phyloP scores from a whole-genome alignment of 2,888 invertebrate genomes.

The Lysandra coridon region DNA sequence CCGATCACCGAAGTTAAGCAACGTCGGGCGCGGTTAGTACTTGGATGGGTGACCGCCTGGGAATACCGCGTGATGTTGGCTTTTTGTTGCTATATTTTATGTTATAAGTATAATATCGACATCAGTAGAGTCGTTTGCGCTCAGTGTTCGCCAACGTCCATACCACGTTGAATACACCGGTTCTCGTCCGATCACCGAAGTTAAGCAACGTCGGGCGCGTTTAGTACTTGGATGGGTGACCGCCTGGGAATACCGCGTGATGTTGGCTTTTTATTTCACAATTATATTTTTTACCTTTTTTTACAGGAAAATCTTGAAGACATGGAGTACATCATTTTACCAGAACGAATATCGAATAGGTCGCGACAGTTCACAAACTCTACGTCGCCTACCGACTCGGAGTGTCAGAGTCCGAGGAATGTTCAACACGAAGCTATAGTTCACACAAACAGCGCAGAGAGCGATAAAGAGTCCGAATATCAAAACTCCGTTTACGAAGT shows the following conservation, averaged over 20 bases:
- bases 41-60: slow-evolving; percentile 36
- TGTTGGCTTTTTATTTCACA: slow-evolving; percentile 51
- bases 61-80: no score
- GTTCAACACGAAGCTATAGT: slow-evolving; percentile 57
- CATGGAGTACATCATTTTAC: slow-evolving; percentile 68
- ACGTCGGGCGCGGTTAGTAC: slow-evolving; percentile 59
- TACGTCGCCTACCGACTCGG: slow-evolving; percentile 65
- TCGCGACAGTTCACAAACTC: slow-evolving; percentile 40
- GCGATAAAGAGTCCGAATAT: slow-evolving; percentile 58
- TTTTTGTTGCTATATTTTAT: no score
- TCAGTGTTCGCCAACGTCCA: slow-evolving; percentile 37
- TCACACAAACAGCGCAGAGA: slow-evolving; percentile 59
- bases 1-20: slow-evolving; percentile 76
- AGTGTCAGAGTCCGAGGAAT: slow-evolving; percentile 56
- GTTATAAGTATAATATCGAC: no score
- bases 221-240: slow-evolving; percentile 64
- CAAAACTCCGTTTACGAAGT: slow-evolving; percentile 64
- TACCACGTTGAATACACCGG: slow-evolving; percentile 40
- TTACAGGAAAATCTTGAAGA: slow-evolving; percentile 62
- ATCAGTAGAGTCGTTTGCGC: no score
- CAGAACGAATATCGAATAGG: slow-evolving; percentile 57
- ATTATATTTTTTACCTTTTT: background rate
- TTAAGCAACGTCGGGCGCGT: slow-evolving; percentile 72
- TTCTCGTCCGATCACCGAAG: slow-evolving; percentile 77
- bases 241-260: slow-evolving; percentile 52